phyloP scores from a whole-genome alignment of 1,140 invertebrate species.

The Diabrotica virgifera region DNA sequence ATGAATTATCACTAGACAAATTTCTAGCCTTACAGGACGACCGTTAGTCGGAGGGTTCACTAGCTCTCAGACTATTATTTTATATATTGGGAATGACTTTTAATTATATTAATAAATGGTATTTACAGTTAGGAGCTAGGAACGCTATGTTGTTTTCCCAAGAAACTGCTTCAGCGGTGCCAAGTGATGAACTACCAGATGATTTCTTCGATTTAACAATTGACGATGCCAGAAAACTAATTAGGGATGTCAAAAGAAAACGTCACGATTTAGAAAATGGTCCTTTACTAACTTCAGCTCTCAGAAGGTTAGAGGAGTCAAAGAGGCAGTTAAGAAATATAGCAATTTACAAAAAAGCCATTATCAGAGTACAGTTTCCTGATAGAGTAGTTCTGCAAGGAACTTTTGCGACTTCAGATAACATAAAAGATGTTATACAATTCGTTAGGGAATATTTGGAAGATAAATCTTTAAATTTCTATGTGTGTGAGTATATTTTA shows the following conservation, averaged over 20 bases:
- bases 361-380: slow-evolving; percentile 79
- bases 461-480: slow-evolving; percentile 60
- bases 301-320: slow-evolving; percentile 61
- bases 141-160: slow-evolving; percentile 68
- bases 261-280: slow-evolving; percentile 59
- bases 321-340: slow-evolving; percentile 58
- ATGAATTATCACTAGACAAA: too few species aligned
- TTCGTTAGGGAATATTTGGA: slow-evolving; percentile 69
- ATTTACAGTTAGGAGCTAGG: slow-evolving; percentile 56
- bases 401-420: slow-evolving; percentile 69
- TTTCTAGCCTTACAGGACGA: too few species aligned
- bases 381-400: slow-evolving; percentile 77
- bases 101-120: neutral
- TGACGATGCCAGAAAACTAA: slow-evolving; percentile 69
- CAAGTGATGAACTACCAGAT: slow-evolving; percentile 67
- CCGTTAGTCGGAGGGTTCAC: too few species aligned
- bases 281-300: slow-evolving; percentile 63
- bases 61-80: too few species aligned
- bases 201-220: slow-evolving; percentile 81
- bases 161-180: slow-evolving; percentile 54
- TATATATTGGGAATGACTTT: too few species aligned
- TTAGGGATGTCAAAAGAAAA: slow-evolving; percentile 65
- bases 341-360: slow-evolving; percentile 65
- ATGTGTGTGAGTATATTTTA: slow-evolving; percentile 64
- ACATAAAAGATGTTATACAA: slow-evolving; percentile 60